Evolutionary conservation across 2,113 vertebrate genomes (phyloP).

Genomic region (Gasterosteus nipponicus): DNA sequence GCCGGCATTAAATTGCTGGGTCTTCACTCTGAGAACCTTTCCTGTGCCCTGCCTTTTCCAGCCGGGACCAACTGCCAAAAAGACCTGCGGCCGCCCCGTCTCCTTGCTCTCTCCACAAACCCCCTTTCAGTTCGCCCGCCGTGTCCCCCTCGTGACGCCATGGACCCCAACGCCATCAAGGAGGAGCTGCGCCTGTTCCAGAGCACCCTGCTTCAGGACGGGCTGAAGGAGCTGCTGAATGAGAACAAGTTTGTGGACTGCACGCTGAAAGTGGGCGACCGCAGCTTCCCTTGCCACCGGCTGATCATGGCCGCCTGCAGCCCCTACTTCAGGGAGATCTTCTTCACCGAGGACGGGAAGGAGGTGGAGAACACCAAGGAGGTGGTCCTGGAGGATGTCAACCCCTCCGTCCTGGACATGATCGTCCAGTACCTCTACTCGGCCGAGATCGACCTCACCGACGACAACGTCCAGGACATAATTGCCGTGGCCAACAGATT

Average conservation of each 20-base stretch:
- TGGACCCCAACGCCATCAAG: conserved; percentile 94
- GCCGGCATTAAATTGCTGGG: conserved; percentile 91
- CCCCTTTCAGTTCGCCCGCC: conserved; percentile 50
- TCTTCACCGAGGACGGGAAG: conserved; percentile 94
- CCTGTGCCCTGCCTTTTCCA: conserved; percentile 89
- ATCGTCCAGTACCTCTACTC: conserved; percentile 96
- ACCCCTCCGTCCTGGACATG: conserved; percentile 89
- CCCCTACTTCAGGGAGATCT: conserved; percentile 97
- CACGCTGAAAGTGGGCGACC: conserved; percentile 94
- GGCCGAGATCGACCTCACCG: conserved; percentile 94
- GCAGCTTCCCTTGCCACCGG: conserved; percentile 93
- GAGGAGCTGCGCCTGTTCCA: conserved; percentile 98
- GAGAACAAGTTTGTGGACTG: conserved; percentile 99
- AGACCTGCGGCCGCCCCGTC: conserved; percentile 81
- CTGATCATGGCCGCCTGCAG: conserved; percentile 97
- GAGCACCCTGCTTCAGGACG: conserved; percentile 97
- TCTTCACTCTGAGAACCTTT: conserved; percentile 85
- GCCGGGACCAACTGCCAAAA: conserved; percentile 83
- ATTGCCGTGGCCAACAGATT: conserved; percentile 96
- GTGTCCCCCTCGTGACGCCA: conserved; percentile 63
- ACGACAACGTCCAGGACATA: conserved; percentile 96
- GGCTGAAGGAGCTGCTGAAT: conserved; percentile 95
- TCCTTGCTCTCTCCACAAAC: conserved; percentile 74
- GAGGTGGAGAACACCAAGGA: conserved; percentile 88
- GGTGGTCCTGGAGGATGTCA: conserved; percentile 91